phyloP scores from a whole-genome alignment of 2,113 vertebrate species.

The Rhea pennata region DNA sequence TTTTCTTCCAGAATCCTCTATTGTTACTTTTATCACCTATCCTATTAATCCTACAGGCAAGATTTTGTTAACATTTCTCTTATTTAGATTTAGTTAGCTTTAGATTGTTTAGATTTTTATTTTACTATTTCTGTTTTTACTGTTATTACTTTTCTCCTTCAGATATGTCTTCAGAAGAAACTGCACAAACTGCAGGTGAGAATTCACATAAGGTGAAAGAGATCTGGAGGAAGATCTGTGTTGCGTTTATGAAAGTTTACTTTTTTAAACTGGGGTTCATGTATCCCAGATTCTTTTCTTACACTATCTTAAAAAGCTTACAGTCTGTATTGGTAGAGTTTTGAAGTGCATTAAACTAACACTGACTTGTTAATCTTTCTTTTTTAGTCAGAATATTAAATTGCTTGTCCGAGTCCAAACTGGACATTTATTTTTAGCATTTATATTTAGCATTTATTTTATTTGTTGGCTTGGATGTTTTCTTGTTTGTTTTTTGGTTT shows the following conservation, averaged over 20 bases:
- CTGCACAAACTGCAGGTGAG: constrained; percentile 72
- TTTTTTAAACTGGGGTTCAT: background rate
- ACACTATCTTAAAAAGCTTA: background rate
- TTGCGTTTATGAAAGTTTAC: background rate
- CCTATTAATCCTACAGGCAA: constrained; percentile 70
- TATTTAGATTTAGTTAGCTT: constrained; percentile 35
- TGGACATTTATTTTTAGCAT: background rate
- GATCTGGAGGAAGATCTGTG: background rate
- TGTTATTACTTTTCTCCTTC: constrained; percentile 7
- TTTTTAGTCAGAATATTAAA: background rate
- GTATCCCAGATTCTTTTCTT: background rate
- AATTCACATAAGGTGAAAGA: background rate
- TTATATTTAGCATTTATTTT: too few species aligned
- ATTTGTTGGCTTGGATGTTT: too few species aligned
- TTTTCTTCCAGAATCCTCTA: constrained; percentile 22
- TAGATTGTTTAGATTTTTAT: background rate
- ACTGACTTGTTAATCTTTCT: background rate
- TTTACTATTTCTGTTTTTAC: constrained; percentile 19
- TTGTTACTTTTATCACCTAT: constrained; percentile 61
- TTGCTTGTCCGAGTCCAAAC: background rate
- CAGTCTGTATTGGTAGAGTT: background rate
- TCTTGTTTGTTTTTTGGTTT: background rate
- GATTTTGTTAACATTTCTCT: constrained; percentile 41
- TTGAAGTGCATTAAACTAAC: background rate
- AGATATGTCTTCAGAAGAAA: constrained; percentile 64